Evolutionary conservation across 2,888 invertebrate genomes (phyloP).

Genomic region (Acleris laterana): DNA sequence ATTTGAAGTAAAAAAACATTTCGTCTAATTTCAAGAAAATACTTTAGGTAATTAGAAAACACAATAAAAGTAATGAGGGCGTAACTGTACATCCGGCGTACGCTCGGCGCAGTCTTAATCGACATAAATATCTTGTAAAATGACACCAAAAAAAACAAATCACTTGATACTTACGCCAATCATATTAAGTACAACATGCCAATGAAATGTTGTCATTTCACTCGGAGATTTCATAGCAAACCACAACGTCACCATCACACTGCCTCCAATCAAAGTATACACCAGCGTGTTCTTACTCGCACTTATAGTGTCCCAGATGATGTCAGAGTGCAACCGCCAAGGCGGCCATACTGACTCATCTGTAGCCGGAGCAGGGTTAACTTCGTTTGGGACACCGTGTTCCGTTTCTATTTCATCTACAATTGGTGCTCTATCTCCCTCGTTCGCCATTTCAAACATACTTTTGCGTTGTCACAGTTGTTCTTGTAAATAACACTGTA

Average conservation of each 20-base stretch:
- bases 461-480: background rate
- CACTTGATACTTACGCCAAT: constrained; percentile 46
- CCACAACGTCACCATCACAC: constrained; percentile 48
- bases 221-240: constrained; percentile 46
- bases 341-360: background rate
- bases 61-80: too few relatives aligned
- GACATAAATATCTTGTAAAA: too few relatives aligned
- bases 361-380: background rate
- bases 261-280: constrained; percentile 45
- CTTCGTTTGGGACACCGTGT: constrained; percentile 3
- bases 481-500: background rate
- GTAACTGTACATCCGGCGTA: too few relatives aligned
- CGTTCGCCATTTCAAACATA: constrained; percentile 9
- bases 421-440: constrained; percentile 17
- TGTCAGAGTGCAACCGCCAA: background rate
- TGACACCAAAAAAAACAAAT: too few relatives aligned
- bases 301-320: constrained; percentile 35
- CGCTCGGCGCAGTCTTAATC: too few relatives aligned
- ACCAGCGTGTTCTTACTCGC: constrained; percentile 43
- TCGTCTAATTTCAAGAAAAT: too few relatives aligned
- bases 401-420: constrained; percentile 29
- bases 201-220: constrained; percentile 46
- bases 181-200: constrained; percentile 46
- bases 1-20: too few relatives aligned
- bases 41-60: too few relatives aligned